Percentiles rank a stretch among this genome's conserved stretches.
phyloP scores from a whole-genome alignment of 2,113 vertebrate genomes.

The Upupa epops region DNA sequence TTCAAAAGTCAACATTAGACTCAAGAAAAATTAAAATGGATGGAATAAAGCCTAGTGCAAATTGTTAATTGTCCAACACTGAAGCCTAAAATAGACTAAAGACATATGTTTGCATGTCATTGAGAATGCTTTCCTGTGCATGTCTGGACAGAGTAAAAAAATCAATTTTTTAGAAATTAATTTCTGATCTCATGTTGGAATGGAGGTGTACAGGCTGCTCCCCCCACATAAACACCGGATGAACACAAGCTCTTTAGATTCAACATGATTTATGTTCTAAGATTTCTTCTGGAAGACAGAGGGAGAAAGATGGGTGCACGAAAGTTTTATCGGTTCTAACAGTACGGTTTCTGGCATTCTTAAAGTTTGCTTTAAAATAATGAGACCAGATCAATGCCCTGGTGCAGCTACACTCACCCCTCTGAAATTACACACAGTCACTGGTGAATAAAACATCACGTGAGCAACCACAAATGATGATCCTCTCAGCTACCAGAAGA shows the following conservation, averaged over 20 bases:
- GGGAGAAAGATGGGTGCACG: background rate
- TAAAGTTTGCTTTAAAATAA: background rate
- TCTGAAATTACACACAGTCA: background rate
- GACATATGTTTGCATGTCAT: background rate
- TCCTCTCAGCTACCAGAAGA: background rate
- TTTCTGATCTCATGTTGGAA: background rate
- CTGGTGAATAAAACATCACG: too few relatives aligned
- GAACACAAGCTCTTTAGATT: background rate
- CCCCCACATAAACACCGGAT: background rate
- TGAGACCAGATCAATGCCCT: background rate
- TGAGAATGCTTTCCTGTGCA: background rate
- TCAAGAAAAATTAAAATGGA: background rate
- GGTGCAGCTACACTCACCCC: background rate
- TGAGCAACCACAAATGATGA: background rate
- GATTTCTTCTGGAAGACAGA: background rate
- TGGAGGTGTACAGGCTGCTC: background rate
- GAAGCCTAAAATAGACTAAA: background rate
- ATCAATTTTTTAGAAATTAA: background rate
- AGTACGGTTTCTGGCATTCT: background rate
- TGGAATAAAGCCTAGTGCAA: background rate
- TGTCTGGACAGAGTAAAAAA: background rate
- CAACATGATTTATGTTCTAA: background rate
- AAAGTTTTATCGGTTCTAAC: background rate
- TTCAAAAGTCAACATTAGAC: background rate
- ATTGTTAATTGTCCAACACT: background rate